Conservation (phyloP, 1,140 invertebrate genomes). For the Triops longicaudatus region DNA sequence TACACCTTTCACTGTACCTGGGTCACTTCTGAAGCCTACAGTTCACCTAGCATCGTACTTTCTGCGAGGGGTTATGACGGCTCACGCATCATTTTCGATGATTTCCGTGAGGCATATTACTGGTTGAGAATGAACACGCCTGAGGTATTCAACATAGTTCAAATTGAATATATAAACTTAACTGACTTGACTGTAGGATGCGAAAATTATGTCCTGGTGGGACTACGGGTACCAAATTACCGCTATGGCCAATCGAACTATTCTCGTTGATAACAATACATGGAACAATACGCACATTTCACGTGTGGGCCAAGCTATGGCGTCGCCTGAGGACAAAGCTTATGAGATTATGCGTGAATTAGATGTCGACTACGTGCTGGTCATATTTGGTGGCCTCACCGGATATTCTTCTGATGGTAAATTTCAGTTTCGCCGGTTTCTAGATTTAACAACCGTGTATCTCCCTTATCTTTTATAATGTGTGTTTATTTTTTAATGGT, state of each 20-base stretch:
- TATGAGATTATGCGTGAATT: constrained; percentile 96
- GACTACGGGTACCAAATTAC: constrained; percentile 99
- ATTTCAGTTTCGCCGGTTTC: constrained; percentile 35
- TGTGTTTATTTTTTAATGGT: too few relatives aligned
- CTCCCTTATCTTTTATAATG: too few relatives aligned
- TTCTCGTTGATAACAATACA: constrained; percentile 98
- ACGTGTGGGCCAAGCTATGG: constrained; percentile 94
- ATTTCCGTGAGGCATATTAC: constrained; percentile 96
- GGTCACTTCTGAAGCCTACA: constrained; percentile 98
- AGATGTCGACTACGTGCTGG: constrained; percentile 95
- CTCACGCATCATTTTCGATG: constrained; percentile 91
- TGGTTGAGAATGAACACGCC: constrained; percentile 97
- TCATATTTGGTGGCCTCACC: constrained; percentile 95
- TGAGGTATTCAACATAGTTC: constrained; percentile 58
- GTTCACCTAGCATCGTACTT: constrained; percentile 91
- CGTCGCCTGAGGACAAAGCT: constrained; percentile 88
- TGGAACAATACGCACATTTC: constrained; percentile 99
- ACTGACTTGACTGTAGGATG: constrained; percentile 50
- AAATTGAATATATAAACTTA: constrained; percentile 21
- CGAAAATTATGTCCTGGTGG: constrained; percentile 99
- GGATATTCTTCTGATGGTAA: constrained; percentile 95
- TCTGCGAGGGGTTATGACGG: constrained; percentile 91
- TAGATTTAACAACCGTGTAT: background rate
- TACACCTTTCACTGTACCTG: constrained; percentile 97
- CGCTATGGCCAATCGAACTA: constrained; percentile 96